Evolutionary conservation across 37 sponge, comb jelly and placozoan genomes (phyloP), one percentile per base, ranked within the genome.

Genomic region (Beroe forskalii): DNA sequence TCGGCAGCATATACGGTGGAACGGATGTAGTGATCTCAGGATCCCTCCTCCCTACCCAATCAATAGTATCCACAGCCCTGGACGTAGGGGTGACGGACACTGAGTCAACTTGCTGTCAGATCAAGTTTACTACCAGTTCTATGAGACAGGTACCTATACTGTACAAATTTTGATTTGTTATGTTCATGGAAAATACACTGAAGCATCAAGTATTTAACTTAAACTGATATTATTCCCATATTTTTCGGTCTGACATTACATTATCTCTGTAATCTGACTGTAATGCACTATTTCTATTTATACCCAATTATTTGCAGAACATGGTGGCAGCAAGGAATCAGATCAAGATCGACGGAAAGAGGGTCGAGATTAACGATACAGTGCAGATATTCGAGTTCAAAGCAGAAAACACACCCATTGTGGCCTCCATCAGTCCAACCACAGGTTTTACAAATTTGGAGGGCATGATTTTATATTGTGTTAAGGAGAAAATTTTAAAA

Each of bases 1-100:
- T 48, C 1, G 86, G 86, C 3, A 44, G 86, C 22, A 30, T 80
- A 24, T 43, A 80, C 55, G 86, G 86, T 25, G 86, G 86, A 4
- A 80, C 86, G 3, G 25, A n/a, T 17, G 55, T 80, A 6, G 19
- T 28, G 4, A 80, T 80, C n/a, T 22, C 55, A 1, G 86, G 86
- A 43, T 33, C 86, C 22, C 28, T 19, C 6, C 86, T 80, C 25
- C 86, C 86, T 9, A 30, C 86, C 27, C 3, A 43, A 0, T 17
- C 55, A 17, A 48, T 12, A 48, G 55, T 48, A 17, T 48, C 55
- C 6, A 48, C 55, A 17, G 55, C 55, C 12, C 6, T 17, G 6
- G 55, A 48, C 55, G 55, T 48, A 12, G 55, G 55, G 12, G 55
- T 48, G 55, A 12, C 12, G 55, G 55, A 6, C 6, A 12, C 55